Evolutionary conservation across 1,140 invertebrate species (phyloP).

Genomic region (Penaeus chinensis): DNA sequence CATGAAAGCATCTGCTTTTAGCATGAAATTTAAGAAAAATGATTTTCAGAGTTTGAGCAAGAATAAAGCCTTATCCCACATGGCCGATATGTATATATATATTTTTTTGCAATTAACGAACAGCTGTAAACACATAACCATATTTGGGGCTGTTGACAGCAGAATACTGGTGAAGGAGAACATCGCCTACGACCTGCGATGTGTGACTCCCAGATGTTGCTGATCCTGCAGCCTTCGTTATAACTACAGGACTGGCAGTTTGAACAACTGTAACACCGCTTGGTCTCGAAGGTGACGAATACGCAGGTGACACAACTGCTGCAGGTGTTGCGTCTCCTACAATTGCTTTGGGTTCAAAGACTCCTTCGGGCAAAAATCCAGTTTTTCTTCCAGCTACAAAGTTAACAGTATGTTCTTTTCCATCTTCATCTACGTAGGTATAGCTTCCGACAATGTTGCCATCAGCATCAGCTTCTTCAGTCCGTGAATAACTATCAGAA

Average conservation of each 20-base stretch:
- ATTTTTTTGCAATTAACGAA: background rate
- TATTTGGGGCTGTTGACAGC: conserved; percentile 17
- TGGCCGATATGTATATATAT: no score
- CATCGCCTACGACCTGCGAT: conserved; percentile 49
- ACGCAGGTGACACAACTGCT: background rate
- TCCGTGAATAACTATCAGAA: no score
- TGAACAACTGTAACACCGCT: background rate
- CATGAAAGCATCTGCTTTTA: no score
- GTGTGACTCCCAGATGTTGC: conserved; percentile 4
- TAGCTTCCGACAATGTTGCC: background rate
- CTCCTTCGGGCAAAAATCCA: background rate
- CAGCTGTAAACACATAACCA: conserved; percentile 53
- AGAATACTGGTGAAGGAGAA: conserved; percentile 56
- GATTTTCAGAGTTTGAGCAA: no score
- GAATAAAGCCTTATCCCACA: no score
- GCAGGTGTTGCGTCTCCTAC: background rate
- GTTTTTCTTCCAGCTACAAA: background rate
- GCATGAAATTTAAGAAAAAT: no score
- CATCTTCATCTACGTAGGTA: background rate
- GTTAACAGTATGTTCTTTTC: background rate
- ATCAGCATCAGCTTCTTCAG: background rate
- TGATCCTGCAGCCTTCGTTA: background rate
- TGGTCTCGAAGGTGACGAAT: background rate
- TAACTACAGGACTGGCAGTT: background rate
- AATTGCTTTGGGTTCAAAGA: background rate